Percentiles rank a stretch among this genome's conserved stretches.
Evolutionary conservation across 2,797 vertebrate genomes (phyloP).

Genomic region (Pipistrellus pygmaeus): DNA sequence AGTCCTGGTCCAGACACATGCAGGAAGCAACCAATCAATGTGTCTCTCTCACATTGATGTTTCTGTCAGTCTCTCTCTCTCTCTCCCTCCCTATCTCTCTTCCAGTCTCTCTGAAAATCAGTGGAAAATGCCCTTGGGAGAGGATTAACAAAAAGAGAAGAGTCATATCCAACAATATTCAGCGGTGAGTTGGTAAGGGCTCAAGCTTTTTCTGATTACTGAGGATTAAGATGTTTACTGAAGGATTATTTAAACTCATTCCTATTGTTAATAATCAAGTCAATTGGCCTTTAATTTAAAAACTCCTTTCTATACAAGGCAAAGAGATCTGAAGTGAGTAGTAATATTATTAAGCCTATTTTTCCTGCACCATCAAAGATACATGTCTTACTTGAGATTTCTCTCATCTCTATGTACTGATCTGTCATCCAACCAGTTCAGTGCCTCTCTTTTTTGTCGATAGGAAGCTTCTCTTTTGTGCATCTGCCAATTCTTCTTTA

Average conservation of each 20-base stretch:
- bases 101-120: too few species aligned
- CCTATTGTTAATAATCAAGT: not conserved
- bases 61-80: too few species aligned
- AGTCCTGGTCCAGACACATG: too few species aligned
- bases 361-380: slow-evolving; percentile 25
- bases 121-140: too few species aligned
- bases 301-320: not conserved
- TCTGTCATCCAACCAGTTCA: not conserved
- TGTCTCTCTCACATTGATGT: too few species aligned
- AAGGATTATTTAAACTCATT: slow-evolving; percentile 18
- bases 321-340: slow-evolving; percentile 2
- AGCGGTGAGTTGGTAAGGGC: not conserved
- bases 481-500: slow-evolving; percentile 42
- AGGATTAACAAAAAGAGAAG: not conserved
- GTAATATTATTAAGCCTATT: not conserved
- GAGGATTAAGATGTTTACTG: not conserved
- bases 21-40: too few species aligned
- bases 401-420: slow-evolving; percentile 13
- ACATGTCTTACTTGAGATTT: slow-evolving; percentile 18
- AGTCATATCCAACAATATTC: not conserved
- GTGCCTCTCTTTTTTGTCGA: not conserved
- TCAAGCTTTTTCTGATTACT: not conserved
- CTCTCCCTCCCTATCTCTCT: too few species aligned
- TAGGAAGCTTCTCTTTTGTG: not conserved
- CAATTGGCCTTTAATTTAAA: slow-evolving; percentile 34